Conservation (phyloP, 2,113 vertebrate species). For the Psephotus haematonotus region DNA sequence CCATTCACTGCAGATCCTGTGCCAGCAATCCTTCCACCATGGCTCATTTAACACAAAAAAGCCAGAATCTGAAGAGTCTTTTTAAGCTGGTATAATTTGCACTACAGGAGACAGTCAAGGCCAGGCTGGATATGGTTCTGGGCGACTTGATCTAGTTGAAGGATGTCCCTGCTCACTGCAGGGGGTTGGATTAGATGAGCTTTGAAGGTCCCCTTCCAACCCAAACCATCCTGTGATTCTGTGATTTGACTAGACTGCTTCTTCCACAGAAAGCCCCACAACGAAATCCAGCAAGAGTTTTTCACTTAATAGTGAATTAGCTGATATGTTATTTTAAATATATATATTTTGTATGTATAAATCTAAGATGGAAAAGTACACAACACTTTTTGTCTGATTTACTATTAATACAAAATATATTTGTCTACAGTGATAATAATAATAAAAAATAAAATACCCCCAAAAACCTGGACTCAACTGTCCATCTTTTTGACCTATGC, state of each 20-base stretch:
- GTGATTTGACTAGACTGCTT: neutral
- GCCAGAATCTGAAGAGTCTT: neutral
- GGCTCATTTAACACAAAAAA: neutral
- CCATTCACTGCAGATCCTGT: neutral
- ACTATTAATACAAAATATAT: neutral
- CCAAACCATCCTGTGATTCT: neutral
- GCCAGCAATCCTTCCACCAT: neutral
- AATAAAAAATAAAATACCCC: neutral
- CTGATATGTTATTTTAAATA: neutral
- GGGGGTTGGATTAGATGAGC: neutral
- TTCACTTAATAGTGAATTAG: neutral
- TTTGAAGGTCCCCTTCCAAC: neutral
- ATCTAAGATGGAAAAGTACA: neutral
- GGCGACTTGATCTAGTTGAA: neutral
- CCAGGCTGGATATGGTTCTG: neutral
- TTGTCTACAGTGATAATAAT: neutral
- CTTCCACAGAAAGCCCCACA: neutral
- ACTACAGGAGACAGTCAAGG: neutral
- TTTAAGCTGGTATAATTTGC: neutral
- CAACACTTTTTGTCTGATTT: neutral
- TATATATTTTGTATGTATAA: neutral
- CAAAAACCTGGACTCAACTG: neutral
- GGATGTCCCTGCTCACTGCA: neutral
- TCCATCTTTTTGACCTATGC: neutral
- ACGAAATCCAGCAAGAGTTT: neutral